Percentiles rank a stretch among this genome's conserved stretches.
Evolutionary conservation across 1,140 invertebrate species (phyloP).

Genomic region (Dreissena polymorpha): DNA sequence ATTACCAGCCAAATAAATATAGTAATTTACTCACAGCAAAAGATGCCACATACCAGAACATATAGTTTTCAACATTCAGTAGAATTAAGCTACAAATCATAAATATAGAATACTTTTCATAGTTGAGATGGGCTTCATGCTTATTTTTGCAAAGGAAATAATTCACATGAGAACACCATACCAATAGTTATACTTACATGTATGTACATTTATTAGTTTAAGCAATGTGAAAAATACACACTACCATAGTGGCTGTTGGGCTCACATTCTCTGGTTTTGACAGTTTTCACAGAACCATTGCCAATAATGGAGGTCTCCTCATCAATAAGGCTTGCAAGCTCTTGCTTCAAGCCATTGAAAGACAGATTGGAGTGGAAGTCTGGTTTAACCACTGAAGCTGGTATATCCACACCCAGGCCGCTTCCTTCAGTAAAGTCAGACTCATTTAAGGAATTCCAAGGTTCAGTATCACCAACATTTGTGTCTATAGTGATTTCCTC

Average conservation of each 20-base stretch:
- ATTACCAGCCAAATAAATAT: no score
- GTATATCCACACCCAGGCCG: background rate
- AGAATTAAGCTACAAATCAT: no score
- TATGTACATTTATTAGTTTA: no score
- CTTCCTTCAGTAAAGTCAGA: constrained; percentile 45
- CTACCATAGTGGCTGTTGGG: background rate
- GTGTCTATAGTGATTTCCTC: constrained; percentile 20
- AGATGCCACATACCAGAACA: no score
- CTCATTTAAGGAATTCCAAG: constrained; percentile 62
- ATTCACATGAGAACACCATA: no score
- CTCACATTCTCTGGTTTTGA: background rate
- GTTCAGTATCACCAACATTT: constrained; percentile 51
- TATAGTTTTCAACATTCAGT: no score
- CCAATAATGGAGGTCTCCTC: constrained; percentile 21
- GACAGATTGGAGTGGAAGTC: constrained; percentile 74
- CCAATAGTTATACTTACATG: no score
- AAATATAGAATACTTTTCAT: no score
- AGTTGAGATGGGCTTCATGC: no score
- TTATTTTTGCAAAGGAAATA: no score
- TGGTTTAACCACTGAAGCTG: constrained; percentile 57
- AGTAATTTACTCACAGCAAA: no score
- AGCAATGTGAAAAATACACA: background rate
- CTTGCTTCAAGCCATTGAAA: constrained; percentile 75
- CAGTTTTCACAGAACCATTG: background rate
- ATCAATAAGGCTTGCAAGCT: constrained; percentile 72